Evolutionary conservation across 2,888 invertebrate genomes (phyloP).

Genomic region (Glyphotaelius pellucidus): DNA sequence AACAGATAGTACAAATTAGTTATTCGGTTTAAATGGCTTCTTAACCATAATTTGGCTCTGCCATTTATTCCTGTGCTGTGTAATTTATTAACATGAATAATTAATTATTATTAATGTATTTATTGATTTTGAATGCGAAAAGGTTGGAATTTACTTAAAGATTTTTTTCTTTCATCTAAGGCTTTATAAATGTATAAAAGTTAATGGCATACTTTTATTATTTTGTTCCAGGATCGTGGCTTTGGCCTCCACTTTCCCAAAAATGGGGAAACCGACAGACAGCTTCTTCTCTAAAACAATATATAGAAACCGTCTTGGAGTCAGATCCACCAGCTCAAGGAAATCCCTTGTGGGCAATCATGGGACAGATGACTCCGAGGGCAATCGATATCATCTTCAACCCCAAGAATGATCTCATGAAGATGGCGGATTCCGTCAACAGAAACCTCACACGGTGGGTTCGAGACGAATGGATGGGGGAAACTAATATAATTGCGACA

Average conservation of each 20-base stretch:
- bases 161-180: too few relatives aligned
- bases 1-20: too few relatives aligned
- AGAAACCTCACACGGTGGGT: slow-evolving; percentile 84
- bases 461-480: slow-evolving; percentile 80
- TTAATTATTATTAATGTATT: too few relatives aligned
- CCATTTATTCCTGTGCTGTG: too few relatives aligned
- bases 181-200: too few relatives aligned
- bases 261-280: slow-evolving; percentile 75
- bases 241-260: slow-evolving; percentile 82
- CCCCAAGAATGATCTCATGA: slow-evolving; percentile 78
- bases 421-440: slow-evolving; percentile 83
- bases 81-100: too few relatives aligned
- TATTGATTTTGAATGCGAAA: too few relatives aligned
- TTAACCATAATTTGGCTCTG: too few relatives aligned
- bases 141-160: too few relatives aligned
- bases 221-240: slow-evolving; percentile 75
- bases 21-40: too few relatives aligned
- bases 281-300: slow-evolving; percentile 69
- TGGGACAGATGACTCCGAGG: slow-evolving; percentile 86
- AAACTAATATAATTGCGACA: slow-evolving; percentile 84
- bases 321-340: slow-evolving; percentile 68
- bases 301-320: slow-evolving; percentile 72
- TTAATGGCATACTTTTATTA: neutral
- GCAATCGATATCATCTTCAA: slow-evolving; percentile 81
- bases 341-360: slow-evolving; percentile 80